Evolutionary conservation across 2,888 invertebrate genomes (phyloP).

Genomic region (Campoletis raptor): DNA sequence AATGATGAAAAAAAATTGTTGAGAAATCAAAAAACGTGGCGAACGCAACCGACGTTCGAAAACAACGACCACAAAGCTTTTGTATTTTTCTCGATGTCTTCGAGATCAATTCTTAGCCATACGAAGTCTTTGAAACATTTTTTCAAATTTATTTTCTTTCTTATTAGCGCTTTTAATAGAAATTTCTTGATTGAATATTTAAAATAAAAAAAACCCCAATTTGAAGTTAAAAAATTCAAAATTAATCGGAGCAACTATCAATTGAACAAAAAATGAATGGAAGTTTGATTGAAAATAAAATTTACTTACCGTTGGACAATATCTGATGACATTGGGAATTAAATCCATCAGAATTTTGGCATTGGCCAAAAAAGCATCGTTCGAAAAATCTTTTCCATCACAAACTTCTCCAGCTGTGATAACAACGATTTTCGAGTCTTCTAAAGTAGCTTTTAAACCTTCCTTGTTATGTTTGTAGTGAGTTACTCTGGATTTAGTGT

Average conservation of each 20-base stretch:
- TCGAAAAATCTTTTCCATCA: constrained; percentile 85
- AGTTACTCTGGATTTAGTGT: constrained; percentile 84
- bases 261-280: no score
- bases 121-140: not conserved
- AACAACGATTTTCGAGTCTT: constrained; percentile 88
- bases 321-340: constrained; percentile 72
- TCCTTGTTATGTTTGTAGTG: constrained; percentile 72
- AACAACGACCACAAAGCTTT: constrained; percentile 49
- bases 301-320: constrained; percentile 76
- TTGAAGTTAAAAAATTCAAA: not conserved
- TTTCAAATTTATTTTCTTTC: not conserved
- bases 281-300: not conserved
- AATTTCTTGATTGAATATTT: not conserved
- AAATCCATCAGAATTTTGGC: constrained; percentile 80
- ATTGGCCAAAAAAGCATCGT: constrained; percentile 87
- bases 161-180: not conserved
- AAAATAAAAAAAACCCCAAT: not conserved
- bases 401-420: constrained; percentile 88
- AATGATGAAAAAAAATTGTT: constrained; percentile 1
- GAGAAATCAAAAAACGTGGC: constrained; percentile 1
- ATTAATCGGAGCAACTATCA: not conserved
- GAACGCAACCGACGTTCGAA: constrained; percentile 22
- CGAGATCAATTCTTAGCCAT: constrained; percentile 15
- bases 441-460: constrained; percentile 80
- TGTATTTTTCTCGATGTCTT: constrained; percentile 33